These are phyloP conservation scores for Eulimnadia texana DNA, from an alignment of 1,140 invertebrate species.

Conservation along the genomic window DNA sequence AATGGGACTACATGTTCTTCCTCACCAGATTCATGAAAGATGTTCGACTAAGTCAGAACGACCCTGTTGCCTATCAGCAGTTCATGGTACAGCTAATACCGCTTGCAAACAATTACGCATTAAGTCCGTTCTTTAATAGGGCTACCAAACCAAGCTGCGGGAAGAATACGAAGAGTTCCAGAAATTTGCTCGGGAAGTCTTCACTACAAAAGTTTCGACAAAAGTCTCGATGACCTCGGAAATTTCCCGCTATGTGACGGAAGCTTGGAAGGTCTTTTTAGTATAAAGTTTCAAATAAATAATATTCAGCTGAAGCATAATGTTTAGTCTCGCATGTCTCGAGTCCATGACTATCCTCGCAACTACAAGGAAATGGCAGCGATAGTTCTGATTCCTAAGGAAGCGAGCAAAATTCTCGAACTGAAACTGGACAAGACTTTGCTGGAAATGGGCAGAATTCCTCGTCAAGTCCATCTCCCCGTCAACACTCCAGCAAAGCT, in stretches of 20 bases:
- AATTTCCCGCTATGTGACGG: background rate
- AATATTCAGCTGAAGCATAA: too few relatives aligned
- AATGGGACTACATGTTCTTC: slow-evolving; percentile 6
- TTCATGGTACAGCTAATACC: background rate
- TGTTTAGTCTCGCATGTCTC: background rate
- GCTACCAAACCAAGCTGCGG: background rate
- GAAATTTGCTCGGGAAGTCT: slow-evolving; percentile 1
- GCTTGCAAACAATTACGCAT: background rate
- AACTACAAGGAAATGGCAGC: background rate
- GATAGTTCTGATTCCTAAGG: slow-evolving; percentile 2
- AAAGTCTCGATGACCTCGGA: too few relatives aligned
- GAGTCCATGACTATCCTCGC: background rate
- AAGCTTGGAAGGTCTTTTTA: background rate
- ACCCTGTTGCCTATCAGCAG: background rate
- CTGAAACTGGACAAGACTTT: background rate
- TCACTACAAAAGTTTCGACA: too few relatives aligned
- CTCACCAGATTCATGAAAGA: slow-evolving; percentile 3
- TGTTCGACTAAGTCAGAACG: background rate
- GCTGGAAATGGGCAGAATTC: slow-evolving; percentile 2
- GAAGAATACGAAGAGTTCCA: slow-evolving; percentile 6
- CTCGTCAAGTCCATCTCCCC: background rate
- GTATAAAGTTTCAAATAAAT: background rate
- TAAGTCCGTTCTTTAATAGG: background rate
- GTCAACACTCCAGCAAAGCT: background rate
- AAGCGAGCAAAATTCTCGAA: background rate